A percentile compares a stretch with the other conserved stretches of the same genome.
These are phyloP conservation scores for Parnassius apollo DNA, from an alignment of 2,888 invertebrate genomes.

Conservation along the genomic window DNA sequence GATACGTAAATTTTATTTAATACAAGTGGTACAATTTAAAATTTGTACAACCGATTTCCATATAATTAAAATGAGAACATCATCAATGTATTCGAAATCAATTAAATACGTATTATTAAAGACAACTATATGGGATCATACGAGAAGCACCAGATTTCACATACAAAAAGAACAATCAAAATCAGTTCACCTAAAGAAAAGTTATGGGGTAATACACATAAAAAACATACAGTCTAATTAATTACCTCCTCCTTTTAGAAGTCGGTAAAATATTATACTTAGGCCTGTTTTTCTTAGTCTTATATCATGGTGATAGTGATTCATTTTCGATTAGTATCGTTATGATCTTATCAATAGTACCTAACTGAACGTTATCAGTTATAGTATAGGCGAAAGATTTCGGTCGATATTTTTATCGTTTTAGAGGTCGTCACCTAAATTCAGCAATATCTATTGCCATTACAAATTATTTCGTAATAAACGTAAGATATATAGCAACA, in stretches of 20 bases:
- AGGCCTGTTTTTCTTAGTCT: slow-evolving; percentile 26
- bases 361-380: slow-evolving; percentile 14
- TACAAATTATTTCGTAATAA: neutral
- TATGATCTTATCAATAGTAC: slow-evolving; percentile 16
- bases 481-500: no score
- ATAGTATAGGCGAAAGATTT: slow-evolving; percentile 6
- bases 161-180: no score
- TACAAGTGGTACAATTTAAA: slow-evolving; percentile 4
- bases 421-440: slow-evolving; percentile 9
- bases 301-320: slow-evolving; percentile 24
- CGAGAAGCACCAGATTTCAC: no score
- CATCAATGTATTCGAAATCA: no score
- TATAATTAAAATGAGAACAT: no score
- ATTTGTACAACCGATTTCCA: no score
- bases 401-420: neutral
- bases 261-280: neutral
- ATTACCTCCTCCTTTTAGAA: no score
- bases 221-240: no score
- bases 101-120: no score
- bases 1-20: slow-evolving; percentile 33
- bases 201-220: no score
- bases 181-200: no score
- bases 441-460: neutral
- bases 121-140: no score
- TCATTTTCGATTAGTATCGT: neutral